Evolutionary conservation across 2,888 invertebrate genomes (phyloP).

Genomic region (Horisme vitalbata): DNA sequence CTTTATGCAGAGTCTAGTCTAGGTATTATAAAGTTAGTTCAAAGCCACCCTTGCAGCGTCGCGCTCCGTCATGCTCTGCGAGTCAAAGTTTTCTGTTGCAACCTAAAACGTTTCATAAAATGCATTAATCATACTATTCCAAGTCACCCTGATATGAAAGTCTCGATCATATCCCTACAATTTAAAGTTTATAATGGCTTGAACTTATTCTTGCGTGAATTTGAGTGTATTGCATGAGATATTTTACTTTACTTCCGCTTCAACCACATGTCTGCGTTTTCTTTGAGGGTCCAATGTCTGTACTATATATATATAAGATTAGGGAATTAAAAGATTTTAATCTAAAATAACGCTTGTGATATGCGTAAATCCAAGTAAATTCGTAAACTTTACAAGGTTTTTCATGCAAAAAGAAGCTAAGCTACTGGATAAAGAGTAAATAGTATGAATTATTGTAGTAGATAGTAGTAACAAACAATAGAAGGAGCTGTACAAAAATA

Average conservation of each 20-base stretch:
- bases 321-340: conserved; percentile 16
- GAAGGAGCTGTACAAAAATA: too few relatives aligned
- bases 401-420: too few relatives aligned
- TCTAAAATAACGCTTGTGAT: conserved; percentile 6
- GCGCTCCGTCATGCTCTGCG: conserved; percentile 57
- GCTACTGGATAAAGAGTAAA: too few relatives aligned
- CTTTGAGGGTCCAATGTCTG: conserved; percentile 44
- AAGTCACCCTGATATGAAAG: conserved; percentile 44
- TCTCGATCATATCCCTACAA: conserved; percentile 52
- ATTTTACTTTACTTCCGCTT: conserved; percentile 45
- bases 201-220: conserved; percentile 50
- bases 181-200: conserved; percentile 53
- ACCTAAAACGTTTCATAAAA: conserved; percentile 69
- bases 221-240: conserved; percentile 51
- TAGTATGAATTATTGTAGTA: too few relatives aligned
- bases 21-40: conserved; percentile 34
- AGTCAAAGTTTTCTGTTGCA: conserved; percentile 67
- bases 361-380: conserved; percentile 15
- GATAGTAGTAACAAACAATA: too few relatives aligned
- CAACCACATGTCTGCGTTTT: conserved; percentile 54
- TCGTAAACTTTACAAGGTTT: conserved; percentile 48
- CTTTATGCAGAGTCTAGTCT: background rate
- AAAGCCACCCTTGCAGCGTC: conserved; percentile 50
- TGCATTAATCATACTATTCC: conserved; percentile 67
- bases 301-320: too few relatives aligned